A percentile compares a stretch with the other conserved stretches of the same genome.
Conservation (phyloP, 2,888 invertebrate genomes). For the Lutraria lutraria region DNA sequence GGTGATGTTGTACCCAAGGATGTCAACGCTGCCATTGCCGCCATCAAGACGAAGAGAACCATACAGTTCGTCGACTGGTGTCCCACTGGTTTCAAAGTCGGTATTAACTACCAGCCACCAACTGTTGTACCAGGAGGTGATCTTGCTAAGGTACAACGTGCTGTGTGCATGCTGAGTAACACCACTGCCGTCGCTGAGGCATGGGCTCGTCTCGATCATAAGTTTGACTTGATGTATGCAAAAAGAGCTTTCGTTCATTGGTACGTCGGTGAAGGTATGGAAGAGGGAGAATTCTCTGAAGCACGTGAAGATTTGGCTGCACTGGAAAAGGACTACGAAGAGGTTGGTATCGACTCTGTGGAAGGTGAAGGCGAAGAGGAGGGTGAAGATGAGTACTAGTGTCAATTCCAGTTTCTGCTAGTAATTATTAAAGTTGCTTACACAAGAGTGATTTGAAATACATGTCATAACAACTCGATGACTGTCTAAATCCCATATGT, state of each 20-base stretch:
- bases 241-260: neutral
- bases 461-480: too few species aligned
- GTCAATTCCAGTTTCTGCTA: too few species aligned
- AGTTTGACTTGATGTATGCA: slow-evolving; percentile 29
- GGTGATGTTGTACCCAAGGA: slow-evolving; percentile 46
- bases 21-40: slow-evolving; percentile 37
- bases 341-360: neutral
- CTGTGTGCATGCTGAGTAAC: slow-evolving; percentile 36
- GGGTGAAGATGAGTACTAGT: neutral
- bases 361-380: slow-evolving; percentile 14
- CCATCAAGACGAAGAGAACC: neutral
- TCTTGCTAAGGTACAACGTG: too few species aligned
- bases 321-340: too few species aligned
- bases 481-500: too few species aligned
- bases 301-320: too few species aligned
- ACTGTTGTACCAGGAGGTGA: too few species aligned
- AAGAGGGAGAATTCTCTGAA: slow-evolving; percentile 10
- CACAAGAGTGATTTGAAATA: too few species aligned
- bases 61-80: too few species aligned
- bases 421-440: too few species aligned
- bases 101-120: too few species aligned
- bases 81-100: too few species aligned
- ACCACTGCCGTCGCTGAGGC: slow-evolving; percentile 42
- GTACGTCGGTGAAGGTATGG: slow-evolving; percentile 29
- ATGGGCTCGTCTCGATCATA: slow-evolving; percentile 46